A percentile compares a stretch with the other conserved stretches of the same genome.
Conservation (phyloP, 2,113 vertebrate species). For the Anarrhichthys ocellatus region DNA sequence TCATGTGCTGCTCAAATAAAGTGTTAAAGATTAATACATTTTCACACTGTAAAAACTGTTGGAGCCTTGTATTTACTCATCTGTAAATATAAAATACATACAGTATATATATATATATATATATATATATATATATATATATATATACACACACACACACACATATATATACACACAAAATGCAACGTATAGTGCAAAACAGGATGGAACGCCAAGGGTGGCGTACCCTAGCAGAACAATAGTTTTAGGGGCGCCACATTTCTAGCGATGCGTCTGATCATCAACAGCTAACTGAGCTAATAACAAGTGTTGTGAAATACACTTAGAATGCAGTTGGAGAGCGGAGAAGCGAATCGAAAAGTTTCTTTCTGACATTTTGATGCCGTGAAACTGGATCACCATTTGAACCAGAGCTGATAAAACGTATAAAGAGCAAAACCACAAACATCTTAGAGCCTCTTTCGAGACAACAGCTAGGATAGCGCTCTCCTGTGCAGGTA, state of each 20-base stretch:
- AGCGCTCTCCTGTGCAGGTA: slow-evolving; percentile 26
- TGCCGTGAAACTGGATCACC: neutral
- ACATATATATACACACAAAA: too few relatives aligned
- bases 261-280: too few relatives aligned
- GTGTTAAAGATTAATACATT: slow-evolving; percentile 31
- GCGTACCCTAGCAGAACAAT: too few relatives aligned
- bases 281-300: neutral
- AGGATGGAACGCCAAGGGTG: too few relatives aligned
- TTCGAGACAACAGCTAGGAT: neutral
- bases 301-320: neutral
- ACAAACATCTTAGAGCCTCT: neutral
- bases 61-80: too few relatives aligned
- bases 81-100: too few relatives aligned
- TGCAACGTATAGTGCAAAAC: too few relatives aligned
- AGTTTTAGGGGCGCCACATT: too few relatives aligned
- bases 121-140: too few relatives aligned
- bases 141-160: too few relatives aligned
- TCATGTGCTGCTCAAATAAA: slow-evolving; percentile 30
- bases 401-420: neutral
- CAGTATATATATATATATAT: too few relatives aligned
- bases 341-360: neutral
- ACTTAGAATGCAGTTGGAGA: neutral
- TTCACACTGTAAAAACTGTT: too few relatives aligned
- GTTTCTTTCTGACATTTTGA: neutral
- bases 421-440: neutral